Base-by-base conservation (phyloP, 1,140 invertebrate genomes). In the Pygmarrhopalites habei region DNA sequence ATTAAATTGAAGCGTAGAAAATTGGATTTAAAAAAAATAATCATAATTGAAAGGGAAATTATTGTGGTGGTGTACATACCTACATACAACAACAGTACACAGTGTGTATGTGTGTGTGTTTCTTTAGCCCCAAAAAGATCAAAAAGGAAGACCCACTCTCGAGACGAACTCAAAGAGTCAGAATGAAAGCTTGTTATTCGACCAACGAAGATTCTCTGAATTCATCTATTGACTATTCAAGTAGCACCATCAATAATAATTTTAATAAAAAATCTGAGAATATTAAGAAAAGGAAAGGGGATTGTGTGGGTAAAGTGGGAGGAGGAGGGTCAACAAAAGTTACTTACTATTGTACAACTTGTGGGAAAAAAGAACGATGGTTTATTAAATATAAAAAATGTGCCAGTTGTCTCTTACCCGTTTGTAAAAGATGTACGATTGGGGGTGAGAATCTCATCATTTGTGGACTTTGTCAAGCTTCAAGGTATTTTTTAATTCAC, bases 351-450 rank as follows among this genome's bases (percentile, higher is more conserved):
- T 56, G 53, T 23, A 12, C 3, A 10, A 35, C 29, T 7, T 56
- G 53, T 56, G 53, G 53, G 12, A 39, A n/a, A 32, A 56, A 56
- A 19, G 4, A 21, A 39, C 14, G 29, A n/a, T 56, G 53, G 53
- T 26, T 56, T 5, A 56, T 23, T 3, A 56, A 56, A 56, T 56
- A 39, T 56, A 56, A 56, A 28, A 56, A 35, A 35, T 56, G 53
- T 56, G 53, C 19, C 3, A 30, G 7, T 19, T 56, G 53, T 56
- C 53, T 39, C 21, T 56, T 56, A 23, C 28, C 35, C 26, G 53
- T 56, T 35, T 56, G 53, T 41, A 56, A 41, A 41, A 7, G 19
- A 14, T 56, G 53, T 25, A 30, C 30, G 3, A 56, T 56, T 39
- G 30, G 53, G 10, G 53, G 53, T 5, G 19, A 56, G 12, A 56